Conservation (phyloP, 2,797 vertebrate genomes). For the Adelosebastes latens region DNA sequence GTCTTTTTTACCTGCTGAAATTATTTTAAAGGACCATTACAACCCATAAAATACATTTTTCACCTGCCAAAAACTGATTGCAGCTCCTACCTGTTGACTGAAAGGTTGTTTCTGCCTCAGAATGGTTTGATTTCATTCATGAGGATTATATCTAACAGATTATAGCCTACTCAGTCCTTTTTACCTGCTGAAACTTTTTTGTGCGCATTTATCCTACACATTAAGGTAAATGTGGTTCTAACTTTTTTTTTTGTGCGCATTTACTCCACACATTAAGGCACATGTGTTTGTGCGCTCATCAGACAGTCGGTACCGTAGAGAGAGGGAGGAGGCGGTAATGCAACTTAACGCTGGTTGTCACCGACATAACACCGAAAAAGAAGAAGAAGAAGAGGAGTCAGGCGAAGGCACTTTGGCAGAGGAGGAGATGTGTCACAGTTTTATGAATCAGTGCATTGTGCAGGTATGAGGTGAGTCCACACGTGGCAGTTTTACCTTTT, state of each 20-base stretch:
- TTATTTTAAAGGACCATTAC: too few species aligned
- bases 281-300: background rate
- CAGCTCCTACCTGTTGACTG: too few species aligned
- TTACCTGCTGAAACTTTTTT: too few species aligned
- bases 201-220: background rate
- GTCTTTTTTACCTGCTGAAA: too few species aligned
- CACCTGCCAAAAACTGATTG: too few species aligned
- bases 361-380: background rate
- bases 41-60: too few species aligned
- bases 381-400: background rate
- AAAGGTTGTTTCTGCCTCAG: too few species aligned
- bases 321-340: too few species aligned
- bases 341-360: too few species aligned
- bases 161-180: too few species aligned
- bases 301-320: background rate
- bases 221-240: background rate
- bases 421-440: background rate
- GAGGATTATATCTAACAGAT: too few species aligned
- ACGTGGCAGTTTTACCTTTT: background rate
- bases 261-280: conserved; percentile 6
- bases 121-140: too few species aligned
- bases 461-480: conserved; percentile 60
- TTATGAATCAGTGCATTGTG: background rate
- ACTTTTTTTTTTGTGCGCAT: background rate
- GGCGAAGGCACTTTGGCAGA: background rate